Evolutionary conservation across 2,888 invertebrate species (phyloP).

Genomic region (Timandra comae): DNA sequence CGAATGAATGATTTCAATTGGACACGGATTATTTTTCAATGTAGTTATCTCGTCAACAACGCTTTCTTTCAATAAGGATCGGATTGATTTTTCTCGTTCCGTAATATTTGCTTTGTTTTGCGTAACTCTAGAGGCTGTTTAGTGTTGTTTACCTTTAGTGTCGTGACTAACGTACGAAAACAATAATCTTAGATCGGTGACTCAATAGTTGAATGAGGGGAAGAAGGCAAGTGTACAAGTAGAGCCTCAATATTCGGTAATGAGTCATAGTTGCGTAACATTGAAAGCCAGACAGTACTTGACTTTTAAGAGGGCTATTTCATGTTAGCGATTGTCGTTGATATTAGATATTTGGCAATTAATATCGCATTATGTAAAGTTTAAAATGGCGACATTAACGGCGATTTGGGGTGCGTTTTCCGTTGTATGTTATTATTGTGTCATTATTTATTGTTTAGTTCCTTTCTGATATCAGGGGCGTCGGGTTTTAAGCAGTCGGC

Average conservation of each 20-base stretch:
- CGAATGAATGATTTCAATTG: slow-evolving; percentile 28
- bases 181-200: slow-evolving; percentile 21
- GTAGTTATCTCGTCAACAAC: slow-evolving; percentile 17
- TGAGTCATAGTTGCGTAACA: slow-evolving; percentile 50
- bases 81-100: slow-evolving; percentile 31
- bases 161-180: slow-evolving; percentile 19
- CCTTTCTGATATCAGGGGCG: too few relatives aligned
- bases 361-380: slow-evolving; percentile 35
- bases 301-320: slow-evolving; percentile 33
- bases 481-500: too few relatives aligned
- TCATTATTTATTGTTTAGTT: too few relatives aligned
- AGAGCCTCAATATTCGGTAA: slow-evolving; percentile 28
- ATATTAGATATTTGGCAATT: slow-evolving; percentile 33
- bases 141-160: slow-evolving; percentile 20
- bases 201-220: slow-evolving; percentile 15
- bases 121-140: slow-evolving; percentile 32
- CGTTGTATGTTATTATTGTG: too few relatives aligned
- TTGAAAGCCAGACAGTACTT: slow-evolving; percentile 31
- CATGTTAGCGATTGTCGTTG: slow-evolving; percentile 25
- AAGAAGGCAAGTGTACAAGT: slow-evolving; percentile 20
- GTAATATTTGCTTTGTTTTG: slow-evolving; percentile 44
- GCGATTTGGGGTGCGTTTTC: too few relatives aligned
- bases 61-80: slow-evolving; percentile 22
- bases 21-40: slow-evolving; percentile 24
- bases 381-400: too few relatives aligned